Conservation (phyloP, 2,113 vertebrate genomes). For the Lophius piscatorius region DNA sequence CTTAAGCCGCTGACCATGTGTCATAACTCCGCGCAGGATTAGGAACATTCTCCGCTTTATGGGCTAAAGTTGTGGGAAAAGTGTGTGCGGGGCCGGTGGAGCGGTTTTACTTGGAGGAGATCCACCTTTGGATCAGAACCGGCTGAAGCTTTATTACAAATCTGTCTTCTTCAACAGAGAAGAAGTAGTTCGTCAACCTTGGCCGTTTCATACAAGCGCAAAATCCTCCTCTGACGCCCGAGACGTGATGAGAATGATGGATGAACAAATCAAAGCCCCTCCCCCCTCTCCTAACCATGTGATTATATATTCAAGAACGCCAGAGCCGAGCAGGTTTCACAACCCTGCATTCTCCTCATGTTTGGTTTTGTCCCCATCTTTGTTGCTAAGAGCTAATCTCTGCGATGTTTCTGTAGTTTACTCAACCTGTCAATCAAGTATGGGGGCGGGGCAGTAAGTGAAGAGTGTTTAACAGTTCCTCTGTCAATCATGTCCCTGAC, state of each 20-base stretch:
- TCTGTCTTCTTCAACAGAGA: background rate
- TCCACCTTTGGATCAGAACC: background rate
- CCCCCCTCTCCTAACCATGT: too few species aligned
- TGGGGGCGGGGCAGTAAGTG: background rate
- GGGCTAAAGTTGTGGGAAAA: constrained; percentile 57
- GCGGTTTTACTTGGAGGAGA: background rate
- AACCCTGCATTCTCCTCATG: too few species aligned
- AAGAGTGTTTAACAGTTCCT: background rate
- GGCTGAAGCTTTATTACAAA: constrained; percentile 5
- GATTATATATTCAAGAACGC: too few species aligned
- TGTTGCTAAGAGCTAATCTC: constrained; percentile 58
- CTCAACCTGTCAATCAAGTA: constrained; percentile 44
- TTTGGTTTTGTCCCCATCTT: too few species aligned
- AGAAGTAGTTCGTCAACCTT: too few species aligned
- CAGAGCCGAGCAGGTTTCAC: too few species aligned
- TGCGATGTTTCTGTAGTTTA: constrained; percentile 4
- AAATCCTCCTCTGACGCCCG: too few species aligned
- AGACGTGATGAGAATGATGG: too few species aligned
- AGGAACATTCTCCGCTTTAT: constrained; percentile 68
- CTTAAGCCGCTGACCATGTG: constrained; percentile 74
- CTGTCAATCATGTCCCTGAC: background rate
- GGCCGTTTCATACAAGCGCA: too few species aligned
- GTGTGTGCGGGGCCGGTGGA: constrained; percentile 14
- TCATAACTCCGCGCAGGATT: constrained; percentile 69
- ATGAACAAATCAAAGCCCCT: too few species aligned